Evolutionary conservation across 1,140 invertebrate species (phyloP).

Genomic region (Drosophila pectinifera): DNA sequence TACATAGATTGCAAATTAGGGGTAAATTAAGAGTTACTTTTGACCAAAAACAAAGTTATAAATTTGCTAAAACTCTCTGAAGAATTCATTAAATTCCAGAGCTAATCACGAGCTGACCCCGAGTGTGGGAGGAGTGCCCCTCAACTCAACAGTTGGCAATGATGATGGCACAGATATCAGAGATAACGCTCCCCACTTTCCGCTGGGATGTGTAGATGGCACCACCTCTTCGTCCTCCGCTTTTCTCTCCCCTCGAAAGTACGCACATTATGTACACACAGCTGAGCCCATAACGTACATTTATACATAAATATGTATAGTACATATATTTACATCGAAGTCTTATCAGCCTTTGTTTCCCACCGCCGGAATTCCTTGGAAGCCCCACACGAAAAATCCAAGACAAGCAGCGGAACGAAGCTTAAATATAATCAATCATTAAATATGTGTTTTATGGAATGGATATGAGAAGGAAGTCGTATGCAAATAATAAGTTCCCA

Average conservation of each 20-base stretch:
- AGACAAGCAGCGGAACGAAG: constrained; percentile 26
- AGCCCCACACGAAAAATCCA: neutral
- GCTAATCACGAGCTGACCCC: neutral
- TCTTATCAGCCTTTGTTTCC: constrained; percentile 38
- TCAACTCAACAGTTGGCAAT: constrained; percentile 36
- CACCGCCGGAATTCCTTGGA: constrained; percentile 17
- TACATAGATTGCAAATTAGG: too few relatives aligned
- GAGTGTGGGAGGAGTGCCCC: constrained; percentile 16
- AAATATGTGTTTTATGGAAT: constrained; percentile 22
- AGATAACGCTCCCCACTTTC: constrained; percentile 36
- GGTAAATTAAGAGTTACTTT: too few relatives aligned
- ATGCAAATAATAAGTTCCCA: constrained; percentile 29
- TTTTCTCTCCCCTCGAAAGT: neutral
- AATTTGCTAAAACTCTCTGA: too few relatives aligned
- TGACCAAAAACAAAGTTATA: too few relatives aligned
- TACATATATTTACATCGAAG: constrained; percentile 23
- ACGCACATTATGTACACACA: constrained; percentile 34
- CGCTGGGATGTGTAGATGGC: constrained; percentile 11
- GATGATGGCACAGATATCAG: constrained; percentile 58
- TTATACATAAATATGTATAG: neutral
- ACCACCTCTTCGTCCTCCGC: neutral
- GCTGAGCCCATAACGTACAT: constrained; percentile 32
- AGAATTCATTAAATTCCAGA: neutral
- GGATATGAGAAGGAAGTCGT: neutral
- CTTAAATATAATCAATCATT: constrained; percentile 42